A percentile compares a stretch with the other conserved stretches of the same genome.
Evolutionary conservation across 2,888 invertebrate genomes (phyloP).

Genomic region (Orthosia cruda): DNA sequence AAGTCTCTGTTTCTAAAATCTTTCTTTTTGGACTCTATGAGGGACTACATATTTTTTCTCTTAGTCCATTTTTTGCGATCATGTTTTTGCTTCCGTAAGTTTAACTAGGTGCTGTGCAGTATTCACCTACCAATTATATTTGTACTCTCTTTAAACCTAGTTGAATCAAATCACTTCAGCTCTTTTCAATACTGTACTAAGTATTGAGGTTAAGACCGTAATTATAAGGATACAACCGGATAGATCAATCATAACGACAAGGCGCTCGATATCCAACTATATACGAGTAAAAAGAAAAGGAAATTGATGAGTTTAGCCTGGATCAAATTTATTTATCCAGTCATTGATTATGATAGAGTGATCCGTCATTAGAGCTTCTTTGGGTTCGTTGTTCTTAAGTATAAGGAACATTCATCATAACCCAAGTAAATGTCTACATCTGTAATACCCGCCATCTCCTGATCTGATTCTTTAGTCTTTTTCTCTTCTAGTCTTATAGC

Average conservation of each 20-base stretch:
- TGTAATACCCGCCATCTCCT: neutral
- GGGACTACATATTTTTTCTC: neutral
- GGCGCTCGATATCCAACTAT: constrained; percentile 37
- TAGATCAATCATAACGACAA: constrained; percentile 47
- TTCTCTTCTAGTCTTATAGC: neutral
- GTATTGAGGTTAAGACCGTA: constrained; percentile 16
- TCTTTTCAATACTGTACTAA: neutral
- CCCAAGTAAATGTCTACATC: neutral
- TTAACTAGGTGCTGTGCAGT: neutral
- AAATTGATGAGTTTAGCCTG: constrained; percentile 46
- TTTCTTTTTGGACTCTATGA: constrained; percentile 22
- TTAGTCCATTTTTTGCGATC: neutral
- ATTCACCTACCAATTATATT: neutral
- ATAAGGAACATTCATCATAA: neutral
- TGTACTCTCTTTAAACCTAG: neutral
- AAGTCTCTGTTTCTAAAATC: constrained; percentile 24
- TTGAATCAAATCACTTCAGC: neutral
- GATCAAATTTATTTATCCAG: constrained; percentile 40
- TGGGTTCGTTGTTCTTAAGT: constrained; percentile 15
- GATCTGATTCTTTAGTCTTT: neutral
- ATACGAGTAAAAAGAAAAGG: constrained; percentile 23
- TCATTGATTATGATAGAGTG: constrained; percentile 40
- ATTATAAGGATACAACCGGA: constrained; percentile 18
- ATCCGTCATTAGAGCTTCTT: constrained; percentile 41
- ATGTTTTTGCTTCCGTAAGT: neutral